Evolutionary conservation across 2,797 vertebrate genomes (phyloP), one percentile per base, ranked within the genome.

Genomic region (Enteromius anoplus): DNA sequence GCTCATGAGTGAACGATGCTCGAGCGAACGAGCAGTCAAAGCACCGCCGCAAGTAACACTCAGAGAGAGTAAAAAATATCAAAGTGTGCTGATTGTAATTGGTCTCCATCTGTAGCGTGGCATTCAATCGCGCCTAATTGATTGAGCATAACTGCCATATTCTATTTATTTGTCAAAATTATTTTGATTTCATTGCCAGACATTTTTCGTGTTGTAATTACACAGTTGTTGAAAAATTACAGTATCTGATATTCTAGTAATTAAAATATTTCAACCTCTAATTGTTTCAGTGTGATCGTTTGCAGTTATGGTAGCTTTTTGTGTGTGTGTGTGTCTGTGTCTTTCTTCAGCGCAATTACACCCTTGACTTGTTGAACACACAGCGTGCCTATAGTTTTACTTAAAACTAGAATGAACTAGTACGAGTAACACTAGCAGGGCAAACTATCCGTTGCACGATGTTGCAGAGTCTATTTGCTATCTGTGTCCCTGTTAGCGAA

Each of bases 131-230:
- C 80, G 91, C 87, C 89, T 94, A 95, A 95, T 94, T 94, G 93
- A 93, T 94, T 94, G 93, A 94, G 93, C 93, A 93, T 92, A 94
- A 93, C 94, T 93, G 92, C 92, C 92, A 93, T 92, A 94, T 93
- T 95, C 93, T 93, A 93, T 93, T 94, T 93, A 92, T 94, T 93
- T 93, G 93, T 93, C 91, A 91, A 93, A 93, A 88, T 91, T 90
- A 90, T 92, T 26, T 93, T 91, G 71, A 75, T 85, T 82, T 86
- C 60, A 89, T 85, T 85, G 82, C 45, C 71, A 72, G 71, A 29
- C 83, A 90, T 93, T 87, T 85, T 80, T 76, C 81, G 88, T 91
- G 92, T 92, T 87, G 86, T 93, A 95, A 95, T 93, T 94, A 94
- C 90, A 92, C 82, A 92, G 91, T 92, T 92, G 92, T 90, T 88